Percentiles rank a stretch among this genome's conserved stretches.
Conservation (phyloP, 2,113 vertebrate species). For the Sceloporus undulatus region DNA sequence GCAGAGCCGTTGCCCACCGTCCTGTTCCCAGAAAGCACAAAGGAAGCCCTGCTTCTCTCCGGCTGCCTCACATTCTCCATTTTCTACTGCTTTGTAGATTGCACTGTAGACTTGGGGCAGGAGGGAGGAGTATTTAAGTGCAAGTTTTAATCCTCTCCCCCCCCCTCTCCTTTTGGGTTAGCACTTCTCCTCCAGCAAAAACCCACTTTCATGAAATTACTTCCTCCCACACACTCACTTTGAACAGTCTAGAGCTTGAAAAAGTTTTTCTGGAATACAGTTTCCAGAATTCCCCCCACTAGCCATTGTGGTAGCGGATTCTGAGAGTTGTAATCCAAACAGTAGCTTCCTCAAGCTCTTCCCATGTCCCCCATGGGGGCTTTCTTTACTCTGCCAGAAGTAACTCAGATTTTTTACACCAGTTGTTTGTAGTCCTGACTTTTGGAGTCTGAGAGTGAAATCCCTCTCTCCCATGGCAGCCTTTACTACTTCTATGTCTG, state of each 20-base stretch:
- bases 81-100: not conserved
- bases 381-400: not conserved
- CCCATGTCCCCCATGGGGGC: not conserved
- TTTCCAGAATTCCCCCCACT: not conserved
- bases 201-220: not conserved
- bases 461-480: not conserved
- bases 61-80: not conserved
- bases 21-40: slow-evolving; percentile 29
- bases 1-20: not conserved
- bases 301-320: not conserved
- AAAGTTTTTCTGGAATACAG: not conserved
- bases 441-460: not conserved
- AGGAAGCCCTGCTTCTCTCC: not conserved
- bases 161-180: not conserved
- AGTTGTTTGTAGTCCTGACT: not conserved
- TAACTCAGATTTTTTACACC: not conserved
- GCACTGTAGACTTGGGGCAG: not conserved
- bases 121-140: not conserved
- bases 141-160: not conserved
- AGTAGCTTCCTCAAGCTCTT: too few relatives aligned
- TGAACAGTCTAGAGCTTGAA: too few relatives aligned
- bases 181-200: not conserved
- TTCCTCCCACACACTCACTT: not conserved
- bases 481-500: not conserved
- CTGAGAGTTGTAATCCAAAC: not conserved